phyloP scores from a whole-genome alignment of 2,113 vertebrate species.

The Barnardius zonarius region DNA sequence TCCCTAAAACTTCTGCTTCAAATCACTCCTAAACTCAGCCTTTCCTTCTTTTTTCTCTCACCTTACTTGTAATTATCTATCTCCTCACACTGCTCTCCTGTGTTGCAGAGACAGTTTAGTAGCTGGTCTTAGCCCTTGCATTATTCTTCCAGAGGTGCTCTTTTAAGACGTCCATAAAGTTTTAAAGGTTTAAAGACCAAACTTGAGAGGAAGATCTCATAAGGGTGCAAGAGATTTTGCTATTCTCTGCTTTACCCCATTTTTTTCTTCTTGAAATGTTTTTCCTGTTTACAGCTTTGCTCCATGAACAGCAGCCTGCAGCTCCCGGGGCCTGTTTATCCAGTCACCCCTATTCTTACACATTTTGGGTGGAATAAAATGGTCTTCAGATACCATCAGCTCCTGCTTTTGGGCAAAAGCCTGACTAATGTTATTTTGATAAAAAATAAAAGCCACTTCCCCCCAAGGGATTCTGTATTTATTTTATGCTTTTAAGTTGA shows the following conservation, averaged over 20 bases:
- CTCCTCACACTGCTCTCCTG: not conserved
- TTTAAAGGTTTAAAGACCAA: conserved; percentile 40
- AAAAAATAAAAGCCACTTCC: not conserved
- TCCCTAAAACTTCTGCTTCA: not conserved
- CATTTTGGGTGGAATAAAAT: not conserved
- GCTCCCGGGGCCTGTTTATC: not conserved
- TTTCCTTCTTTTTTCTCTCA: not conserved
- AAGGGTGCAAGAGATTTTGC: not conserved
- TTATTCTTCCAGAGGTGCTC: conserved; percentile 5
- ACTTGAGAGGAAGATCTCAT: conserved; percentile 26
- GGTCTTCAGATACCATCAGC: not conserved
- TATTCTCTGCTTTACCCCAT: not conserved
- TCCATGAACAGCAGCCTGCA: not conserved
- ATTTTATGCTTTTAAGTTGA: not conserved
- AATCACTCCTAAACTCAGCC: not conserved
- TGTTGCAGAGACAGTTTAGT: not conserved
- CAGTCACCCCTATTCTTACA: not conserved
- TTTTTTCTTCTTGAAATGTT: conserved; percentile 3
- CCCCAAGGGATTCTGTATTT: not conserved
- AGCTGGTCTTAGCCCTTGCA: not conserved
- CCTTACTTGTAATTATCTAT: not conserved
- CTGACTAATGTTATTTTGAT: not conserved
- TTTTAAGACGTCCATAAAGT: conserved; percentile 21
- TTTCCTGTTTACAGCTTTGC: not conserved
- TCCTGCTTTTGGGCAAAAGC: not conserved